Evolutionary conservation across 2,888 invertebrate species (phyloP).

Genomic region (Rotaria sp.): DNA sequence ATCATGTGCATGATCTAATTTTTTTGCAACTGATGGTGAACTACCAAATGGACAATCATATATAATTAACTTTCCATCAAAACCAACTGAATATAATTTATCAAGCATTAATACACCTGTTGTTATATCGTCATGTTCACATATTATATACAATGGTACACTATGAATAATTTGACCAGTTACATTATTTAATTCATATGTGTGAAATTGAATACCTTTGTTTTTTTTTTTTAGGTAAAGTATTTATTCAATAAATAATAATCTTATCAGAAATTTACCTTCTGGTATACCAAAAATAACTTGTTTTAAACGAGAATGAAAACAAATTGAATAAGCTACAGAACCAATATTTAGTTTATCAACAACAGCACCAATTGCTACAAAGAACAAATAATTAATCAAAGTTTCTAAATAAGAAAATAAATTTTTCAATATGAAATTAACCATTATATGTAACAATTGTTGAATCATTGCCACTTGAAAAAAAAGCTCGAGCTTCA

Average conservation of each 20-base stretch:
- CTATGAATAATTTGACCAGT: constrained; percentile 50
- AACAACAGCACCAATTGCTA: neutral
- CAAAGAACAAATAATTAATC: neutral
- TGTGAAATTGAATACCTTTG: constrained; percentile 36
- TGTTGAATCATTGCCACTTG: constrained; percentile 3
- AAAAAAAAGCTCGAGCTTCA: neutral
- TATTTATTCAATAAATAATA: neutral
- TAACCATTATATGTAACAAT: neutral
- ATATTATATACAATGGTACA: constrained; percentile 46
- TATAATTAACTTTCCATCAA: constrained; percentile 52
- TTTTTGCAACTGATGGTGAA: constrained; percentile 42
- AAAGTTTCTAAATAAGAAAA: neutral
- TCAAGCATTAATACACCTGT: constrained; percentile 51
- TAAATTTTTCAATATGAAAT: no score
- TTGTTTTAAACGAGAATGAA: constrained; percentile 27
- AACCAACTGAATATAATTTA: constrained; percentile 54
- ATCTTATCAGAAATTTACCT: neutral
- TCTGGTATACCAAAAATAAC: constrained; percentile 3
- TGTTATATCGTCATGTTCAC: constrained; percentile 53
- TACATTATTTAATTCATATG: constrained; percentile 46
- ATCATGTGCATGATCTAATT: constrained; percentile 48
- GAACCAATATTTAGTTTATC: constrained; percentile 1
- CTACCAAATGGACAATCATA: constrained; percentile 54
- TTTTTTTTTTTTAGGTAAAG: neutral
- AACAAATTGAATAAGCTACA: neutral